A percentile compares a stretch with the other conserved stretches of the same genome.
These are phyloP conservation scores for Python bivittatus DNA, from an alignment of 2,113 vertebrate genomes.

Conservation along the genomic window DNA sequence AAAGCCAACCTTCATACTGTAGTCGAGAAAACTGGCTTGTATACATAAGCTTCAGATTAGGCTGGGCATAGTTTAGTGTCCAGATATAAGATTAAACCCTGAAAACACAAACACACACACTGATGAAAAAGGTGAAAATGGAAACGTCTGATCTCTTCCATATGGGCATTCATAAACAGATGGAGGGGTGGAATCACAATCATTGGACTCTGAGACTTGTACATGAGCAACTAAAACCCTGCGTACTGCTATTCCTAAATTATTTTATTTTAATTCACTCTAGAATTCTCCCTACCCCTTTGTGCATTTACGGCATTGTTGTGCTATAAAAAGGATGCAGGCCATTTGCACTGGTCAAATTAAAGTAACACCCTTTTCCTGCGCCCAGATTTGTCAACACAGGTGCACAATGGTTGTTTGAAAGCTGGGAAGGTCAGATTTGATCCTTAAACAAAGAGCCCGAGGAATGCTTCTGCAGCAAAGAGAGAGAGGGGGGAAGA, in stretches of 20 bases:
- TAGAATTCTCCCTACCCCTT: neutral
- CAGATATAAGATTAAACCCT: neutral
- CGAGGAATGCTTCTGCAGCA: neutral
- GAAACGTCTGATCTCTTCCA: neutral
- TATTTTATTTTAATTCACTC: neutral
- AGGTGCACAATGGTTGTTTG: constrained; percentile 5
- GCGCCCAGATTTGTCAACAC: constrained; percentile 21
- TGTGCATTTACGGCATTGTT: neutral
- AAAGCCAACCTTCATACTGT: neutral
- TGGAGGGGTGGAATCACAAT: neutral
- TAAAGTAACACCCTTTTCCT: neutral
- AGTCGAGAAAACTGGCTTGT: neutral
- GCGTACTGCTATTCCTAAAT: neutral
- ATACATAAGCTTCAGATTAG: neutral
- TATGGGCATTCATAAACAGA: neutral
- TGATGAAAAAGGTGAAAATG: neutral
- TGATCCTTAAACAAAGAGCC: constrained; percentile 42
- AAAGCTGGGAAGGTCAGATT: constrained; percentile 41
- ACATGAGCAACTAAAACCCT: neutral
- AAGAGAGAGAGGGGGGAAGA: neutral
- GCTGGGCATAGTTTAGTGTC: neutral
- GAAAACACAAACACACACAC: neutral
- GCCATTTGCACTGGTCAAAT: neutral
- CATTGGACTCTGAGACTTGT: neutral
- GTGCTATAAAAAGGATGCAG: neutral